These are phyloP conservation scores for Sycophila texana DNA, from an alignment of 2,888 invertebrate genomes.

Conservation along the genomic window DNA sequence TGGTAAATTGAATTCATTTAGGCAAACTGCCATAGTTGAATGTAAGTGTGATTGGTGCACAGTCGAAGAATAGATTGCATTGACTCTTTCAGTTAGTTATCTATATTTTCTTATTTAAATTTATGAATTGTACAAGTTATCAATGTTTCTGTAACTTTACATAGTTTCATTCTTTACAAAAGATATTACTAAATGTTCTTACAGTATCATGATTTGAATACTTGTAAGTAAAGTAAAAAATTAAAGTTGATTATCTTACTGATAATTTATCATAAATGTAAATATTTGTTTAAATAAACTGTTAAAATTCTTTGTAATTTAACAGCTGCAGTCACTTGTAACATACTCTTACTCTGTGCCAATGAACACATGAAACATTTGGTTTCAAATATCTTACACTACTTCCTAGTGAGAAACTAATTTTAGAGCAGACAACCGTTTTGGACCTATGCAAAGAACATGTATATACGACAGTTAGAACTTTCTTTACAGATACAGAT, in stretches of 20 bases:
- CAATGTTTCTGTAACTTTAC: neutral
- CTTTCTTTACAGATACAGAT: no score
- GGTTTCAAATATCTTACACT: conserved; percentile 42
- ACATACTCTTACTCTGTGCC: neutral
- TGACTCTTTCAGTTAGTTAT: neutral
- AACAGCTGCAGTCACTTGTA: neutral
- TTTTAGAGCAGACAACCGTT: conserved; percentile 45
- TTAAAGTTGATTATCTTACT: no score
- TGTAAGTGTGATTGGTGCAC: conserved; percentile 9
- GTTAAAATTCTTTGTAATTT: neutral
- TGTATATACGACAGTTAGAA: neutral
- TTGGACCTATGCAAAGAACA: conserved; percentile 1
- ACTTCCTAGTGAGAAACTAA: conserved; percentile 37
- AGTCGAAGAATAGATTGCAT: neutral
- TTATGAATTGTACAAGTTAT: no score
- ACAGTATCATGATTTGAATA: no score
- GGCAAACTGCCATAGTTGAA: neutral
- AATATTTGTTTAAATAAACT: no score
- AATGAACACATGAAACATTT: conserved; percentile 36
- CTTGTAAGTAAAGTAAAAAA: no score
- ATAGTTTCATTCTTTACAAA: neutral
- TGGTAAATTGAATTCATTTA: neutral
- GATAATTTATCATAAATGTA: no score
- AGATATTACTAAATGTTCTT: no score
- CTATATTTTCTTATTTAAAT: no score